phyloP scores from a whole-genome alignment of 2,797 vertebrate genomes.

The Propithecus deckenii region DNA sequence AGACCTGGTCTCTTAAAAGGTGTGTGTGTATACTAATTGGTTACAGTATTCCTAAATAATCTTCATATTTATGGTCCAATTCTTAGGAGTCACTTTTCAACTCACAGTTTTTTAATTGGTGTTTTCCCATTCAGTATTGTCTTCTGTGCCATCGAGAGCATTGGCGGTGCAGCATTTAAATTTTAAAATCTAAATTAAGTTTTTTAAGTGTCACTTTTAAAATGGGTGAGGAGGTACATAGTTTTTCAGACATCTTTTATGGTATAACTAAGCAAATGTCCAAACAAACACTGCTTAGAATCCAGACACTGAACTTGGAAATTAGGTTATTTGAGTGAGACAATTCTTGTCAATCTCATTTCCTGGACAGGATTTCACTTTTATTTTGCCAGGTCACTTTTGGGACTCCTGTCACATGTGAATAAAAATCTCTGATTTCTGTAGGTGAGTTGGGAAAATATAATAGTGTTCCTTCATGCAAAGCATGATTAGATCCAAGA shows the following conservation, averaged over 20 bases:
- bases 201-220: background rate
- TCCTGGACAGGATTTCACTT: background rate
- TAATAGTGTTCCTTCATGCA: background rate
- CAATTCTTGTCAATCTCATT: background rate
- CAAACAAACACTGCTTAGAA: background rate
- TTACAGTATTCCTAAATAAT: background rate
- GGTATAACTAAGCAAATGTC: background rate
- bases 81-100: background rate
- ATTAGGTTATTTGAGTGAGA: background rate
- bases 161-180: background rate
- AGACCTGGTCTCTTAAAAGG: too few relatives aligned
- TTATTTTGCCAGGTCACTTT: background rate
- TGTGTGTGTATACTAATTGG: background rate
- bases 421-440: background rate
- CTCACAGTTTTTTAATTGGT: background rate
- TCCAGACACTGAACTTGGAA: background rate
- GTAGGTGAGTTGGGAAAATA: background rate
- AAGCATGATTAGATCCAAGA: background rate
- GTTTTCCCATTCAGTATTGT: background rate
- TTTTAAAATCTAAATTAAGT: background rate
- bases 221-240: background rate
- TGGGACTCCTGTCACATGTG: background rate
- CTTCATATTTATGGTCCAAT: background rate
- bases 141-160: background rate
- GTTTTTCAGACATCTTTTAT: background rate